Conservation (phyloP, 2,888 invertebrate species). For the Rotaria magnacalcarata region DNA sequence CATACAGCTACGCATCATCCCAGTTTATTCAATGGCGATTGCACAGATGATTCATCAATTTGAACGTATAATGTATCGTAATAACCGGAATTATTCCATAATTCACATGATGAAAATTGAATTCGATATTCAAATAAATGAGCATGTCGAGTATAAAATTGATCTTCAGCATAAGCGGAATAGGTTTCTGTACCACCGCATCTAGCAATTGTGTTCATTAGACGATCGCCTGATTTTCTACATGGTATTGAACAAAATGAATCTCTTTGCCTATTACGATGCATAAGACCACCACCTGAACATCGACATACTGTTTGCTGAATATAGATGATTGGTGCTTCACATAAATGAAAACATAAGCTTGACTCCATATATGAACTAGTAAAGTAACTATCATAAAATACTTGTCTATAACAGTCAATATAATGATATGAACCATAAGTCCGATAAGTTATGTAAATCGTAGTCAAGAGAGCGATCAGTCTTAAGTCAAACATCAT, state of each 20-base stretch:
- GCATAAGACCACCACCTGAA: slow-evolving; percentile 14
- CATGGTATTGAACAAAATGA: neutral
- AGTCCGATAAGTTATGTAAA: neutral
- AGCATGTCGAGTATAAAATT: neutral
- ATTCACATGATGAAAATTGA: neutral
- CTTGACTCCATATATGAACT: neutral
- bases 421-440: neutral
- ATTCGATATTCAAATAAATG: slow-evolving; percentile 13
- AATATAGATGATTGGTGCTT: neutral
- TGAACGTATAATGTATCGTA: neutral
- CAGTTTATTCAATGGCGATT: neutral
- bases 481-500: neutral
- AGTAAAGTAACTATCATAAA: neutral
- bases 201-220: neutral
- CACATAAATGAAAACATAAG: slow-evolving; percentile 19
- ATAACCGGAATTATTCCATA: neutral
- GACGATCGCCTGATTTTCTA: neutral
- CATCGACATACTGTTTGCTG: neutral
- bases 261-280: neutral
- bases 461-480: neutral
- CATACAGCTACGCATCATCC: neutral
- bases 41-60: neutral
- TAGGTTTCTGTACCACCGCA: neutral
- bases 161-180: neutral
- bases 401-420: slow-evolving; percentile 13